Evolutionary conservation across 92 coral and sea anemone genomes (phyloP).

Genomic region (Actinostola sp.): DNA sequence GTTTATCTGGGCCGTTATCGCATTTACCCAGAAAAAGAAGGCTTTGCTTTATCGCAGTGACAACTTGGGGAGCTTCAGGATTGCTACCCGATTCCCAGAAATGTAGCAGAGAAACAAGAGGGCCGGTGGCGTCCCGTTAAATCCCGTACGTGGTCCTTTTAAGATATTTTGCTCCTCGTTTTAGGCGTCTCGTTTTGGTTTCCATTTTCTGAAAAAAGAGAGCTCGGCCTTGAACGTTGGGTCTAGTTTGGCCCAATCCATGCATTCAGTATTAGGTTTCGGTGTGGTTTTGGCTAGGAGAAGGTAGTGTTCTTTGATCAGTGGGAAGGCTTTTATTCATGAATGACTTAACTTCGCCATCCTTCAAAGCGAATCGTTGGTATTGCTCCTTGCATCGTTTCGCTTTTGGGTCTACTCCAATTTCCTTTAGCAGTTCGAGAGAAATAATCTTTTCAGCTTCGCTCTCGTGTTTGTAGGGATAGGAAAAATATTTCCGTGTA

Average conservation of each 20-base stretch:
- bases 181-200: constrained; percentile 11
- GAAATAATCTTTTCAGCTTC: too few species aligned
- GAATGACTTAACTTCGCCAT: constrained; percentile 8
- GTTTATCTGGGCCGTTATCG: not conserved
- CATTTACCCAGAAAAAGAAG: constrained; percentile 18
- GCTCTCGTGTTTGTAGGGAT: too few species aligned
- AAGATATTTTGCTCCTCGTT: not conserved
- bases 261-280: not conserved
- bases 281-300: not conserved
- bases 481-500: too few species aligned
- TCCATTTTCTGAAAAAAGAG: constrained; percentile 1
- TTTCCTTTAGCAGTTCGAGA: not conserved
- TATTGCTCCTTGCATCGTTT: constrained; percentile 1
- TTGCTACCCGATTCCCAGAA: constrained; percentile 9
- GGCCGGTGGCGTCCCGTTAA: constrained; percentile 9
- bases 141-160: constrained; percentile 11
- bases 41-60: constrained; percentile 6
- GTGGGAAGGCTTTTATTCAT: not conserved
- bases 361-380: constrained; percentile 8
- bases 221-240: constrained; percentile 3
- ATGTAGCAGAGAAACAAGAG: constrained; percentile 3
- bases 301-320: constrained; percentile 6
- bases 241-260: constrained; percentile 15
- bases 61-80: constrained; percentile 15
- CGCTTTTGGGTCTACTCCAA: constrained; percentile 1